Conservation (phyloP, 2,797 vertebrate species). For the Poeciliopsis turneri region DNA sequence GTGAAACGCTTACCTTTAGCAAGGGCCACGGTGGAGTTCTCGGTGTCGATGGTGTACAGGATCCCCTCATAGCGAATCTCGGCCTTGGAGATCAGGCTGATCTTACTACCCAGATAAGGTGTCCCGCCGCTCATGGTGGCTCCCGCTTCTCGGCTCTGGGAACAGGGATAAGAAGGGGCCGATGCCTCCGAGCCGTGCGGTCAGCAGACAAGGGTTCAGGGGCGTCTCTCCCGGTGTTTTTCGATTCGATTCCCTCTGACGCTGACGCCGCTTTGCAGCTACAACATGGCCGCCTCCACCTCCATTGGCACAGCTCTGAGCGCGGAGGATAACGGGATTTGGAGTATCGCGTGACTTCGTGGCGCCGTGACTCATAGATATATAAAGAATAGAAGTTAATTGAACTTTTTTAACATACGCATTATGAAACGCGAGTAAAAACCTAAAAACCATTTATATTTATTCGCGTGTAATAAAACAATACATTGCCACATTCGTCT, state of each 20-base stretch:
- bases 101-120: conserved; percentile 97
- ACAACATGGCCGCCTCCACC: conserved; percentile 76
- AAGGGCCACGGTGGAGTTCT: conserved; percentile 96
- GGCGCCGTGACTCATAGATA: conserved; percentile 31
- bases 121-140: conserved; percentile 92
- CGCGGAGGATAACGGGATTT: conserved; percentile 63
- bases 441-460: neutral
- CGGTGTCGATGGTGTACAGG: conserved; percentile 92
- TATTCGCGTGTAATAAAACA: neutral
- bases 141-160: neutral
- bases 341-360: conserved; percentile 57
- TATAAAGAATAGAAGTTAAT: conserved; percentile 31
- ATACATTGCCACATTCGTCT: neutral
- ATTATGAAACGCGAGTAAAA: neutral
- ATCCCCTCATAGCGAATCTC: conserved; percentile 94
- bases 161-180: neutral
- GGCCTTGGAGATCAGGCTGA: conserved; percentile 93
- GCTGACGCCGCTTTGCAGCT: conserved; percentile 23
- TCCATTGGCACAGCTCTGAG: conserved; percentile 53
- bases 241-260: neutral
- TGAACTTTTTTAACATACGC: neutral
- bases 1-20: conserved; percentile 87
- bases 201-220: neutral
- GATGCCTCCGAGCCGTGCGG: neutral
- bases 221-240: neutral